Evolutionary conservation across 2,797 vertebrate species (phyloP).

Genomic region (Serranus cabrilla): DNA sequence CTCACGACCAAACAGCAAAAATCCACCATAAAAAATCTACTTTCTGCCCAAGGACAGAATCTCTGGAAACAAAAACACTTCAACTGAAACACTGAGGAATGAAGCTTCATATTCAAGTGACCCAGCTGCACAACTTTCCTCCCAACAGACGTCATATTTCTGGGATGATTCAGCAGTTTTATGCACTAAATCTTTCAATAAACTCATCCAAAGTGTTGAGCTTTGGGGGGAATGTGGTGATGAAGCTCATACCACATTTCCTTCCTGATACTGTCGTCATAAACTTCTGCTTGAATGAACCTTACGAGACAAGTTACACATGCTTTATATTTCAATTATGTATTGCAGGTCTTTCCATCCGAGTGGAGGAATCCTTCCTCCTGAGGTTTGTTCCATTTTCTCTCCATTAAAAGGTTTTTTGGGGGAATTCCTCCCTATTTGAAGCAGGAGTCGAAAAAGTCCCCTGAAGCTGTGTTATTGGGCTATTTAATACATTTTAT

Average conservation of each 20-base stretch:
- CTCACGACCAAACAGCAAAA: background rate
- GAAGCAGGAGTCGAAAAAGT: no score
- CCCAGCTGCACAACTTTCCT: background rate
- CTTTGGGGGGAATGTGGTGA: background rate
- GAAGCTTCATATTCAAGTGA: constrained; percentile 13
- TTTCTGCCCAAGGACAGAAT: background rate
- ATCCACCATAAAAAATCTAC: background rate
- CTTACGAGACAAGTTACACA: background rate
- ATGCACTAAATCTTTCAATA: constrained; percentile 32
- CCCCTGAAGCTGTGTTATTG: no score
- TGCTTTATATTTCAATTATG: background rate
- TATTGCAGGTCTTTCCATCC: no score
- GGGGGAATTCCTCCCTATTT: no score
- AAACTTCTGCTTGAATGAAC: background rate
- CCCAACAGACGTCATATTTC: background rate
- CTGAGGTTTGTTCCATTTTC: no score
- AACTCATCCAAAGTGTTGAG: background rate
- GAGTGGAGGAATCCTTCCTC: no score
- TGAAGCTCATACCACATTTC: constrained; percentile 1
- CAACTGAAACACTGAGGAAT: background rate
- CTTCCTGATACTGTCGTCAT: background rate
- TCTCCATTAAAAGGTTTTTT: no score
- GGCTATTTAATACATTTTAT: no score
- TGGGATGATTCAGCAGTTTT: constrained; percentile 19
- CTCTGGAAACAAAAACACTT: background rate